These are phyloP conservation scores for Crossocerus cetratus DNA, from an alignment of 2,888 invertebrate species.

Conservation along the genomic window DNA sequence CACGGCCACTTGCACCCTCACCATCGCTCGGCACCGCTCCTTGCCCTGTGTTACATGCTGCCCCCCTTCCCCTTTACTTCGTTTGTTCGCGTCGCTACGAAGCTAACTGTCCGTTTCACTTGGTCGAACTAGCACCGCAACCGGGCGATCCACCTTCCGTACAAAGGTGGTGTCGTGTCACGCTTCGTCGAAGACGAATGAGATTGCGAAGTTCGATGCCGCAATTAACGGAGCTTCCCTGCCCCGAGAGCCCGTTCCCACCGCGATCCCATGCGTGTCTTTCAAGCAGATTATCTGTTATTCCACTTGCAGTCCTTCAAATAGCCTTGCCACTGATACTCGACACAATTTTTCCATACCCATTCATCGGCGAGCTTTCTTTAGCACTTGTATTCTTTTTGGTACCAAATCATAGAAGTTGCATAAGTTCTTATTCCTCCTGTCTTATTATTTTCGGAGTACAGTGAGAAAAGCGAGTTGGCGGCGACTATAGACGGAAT, in stretches of 20 bases:
- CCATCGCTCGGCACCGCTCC: constrained; percentile 14
- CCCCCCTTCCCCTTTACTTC: constrained; percentile 29
- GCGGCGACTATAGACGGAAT: too few species aligned
- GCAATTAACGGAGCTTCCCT: constrained; percentile 56
- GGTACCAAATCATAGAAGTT: too few species aligned
- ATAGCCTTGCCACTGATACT: too few species aligned
- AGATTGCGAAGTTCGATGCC: constrained; percentile 56
- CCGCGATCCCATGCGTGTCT: constrained; percentile 25
- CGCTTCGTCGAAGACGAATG: constrained; percentile 58
- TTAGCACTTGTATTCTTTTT: too few species aligned
- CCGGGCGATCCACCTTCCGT: constrained; percentile 39
- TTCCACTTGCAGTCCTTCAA: too few species aligned
- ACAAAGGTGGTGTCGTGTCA: constrained; percentile 55
- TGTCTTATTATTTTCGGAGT: too few species aligned
- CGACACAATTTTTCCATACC: too few species aligned
- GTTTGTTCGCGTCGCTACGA: constrained; percentile 41
- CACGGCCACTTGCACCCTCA: constrained; percentile 57
- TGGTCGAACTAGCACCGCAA: constrained; percentile 44
- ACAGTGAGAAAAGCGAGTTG: too few species aligned
- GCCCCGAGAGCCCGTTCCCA: constrained; percentile 22
- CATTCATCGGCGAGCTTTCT: too few species aligned
- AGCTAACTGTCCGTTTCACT: constrained; percentile 61
- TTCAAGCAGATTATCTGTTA: background rate
- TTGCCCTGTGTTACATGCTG: constrained; percentile 5
- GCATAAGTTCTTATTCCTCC: too few species aligned